phyloP scores from a whole-genome alignment of 2,888 invertebrate species.

The Aproaerema taeniolella region DNA sequence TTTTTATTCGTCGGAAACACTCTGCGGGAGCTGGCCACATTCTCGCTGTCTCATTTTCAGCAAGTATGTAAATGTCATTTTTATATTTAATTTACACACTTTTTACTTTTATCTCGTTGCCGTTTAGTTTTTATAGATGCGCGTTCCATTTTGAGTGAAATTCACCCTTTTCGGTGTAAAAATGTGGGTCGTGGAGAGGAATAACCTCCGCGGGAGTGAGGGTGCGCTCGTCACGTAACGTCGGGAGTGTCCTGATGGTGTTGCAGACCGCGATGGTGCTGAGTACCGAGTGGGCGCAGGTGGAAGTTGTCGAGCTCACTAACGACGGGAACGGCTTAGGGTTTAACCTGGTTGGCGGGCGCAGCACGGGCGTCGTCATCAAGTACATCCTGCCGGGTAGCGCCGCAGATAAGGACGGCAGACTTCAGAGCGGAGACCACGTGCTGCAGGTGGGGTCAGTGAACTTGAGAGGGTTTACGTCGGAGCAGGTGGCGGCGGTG shows the following conservation, averaged over 20 bases:
- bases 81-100: constrained; percentile 47
- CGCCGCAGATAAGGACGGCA: constrained; percentile 96
- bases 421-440: constrained; percentile 98
- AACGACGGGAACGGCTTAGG: constrained; percentile 99
- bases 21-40: constrained; percentile 65
- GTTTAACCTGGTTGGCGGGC: constrained; percentile 98
- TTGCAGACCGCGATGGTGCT: constrained; percentile 82
- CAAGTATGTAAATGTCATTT: constrained; percentile 78
- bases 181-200: constrained; percentile 41
- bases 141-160: constrained; percentile 27
- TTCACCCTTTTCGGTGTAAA: constrained; percentile 19
- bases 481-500: constrained; percentile 89
- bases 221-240: constrained; percentile 61
- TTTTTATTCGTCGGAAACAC: constrained; percentile 49
- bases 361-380: constrained; percentile 98
- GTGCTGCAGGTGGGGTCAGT: constrained; percentile 97
- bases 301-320: constrained; percentile 98
- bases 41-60: constrained; percentile 69
- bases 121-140: constrained; percentile 28
- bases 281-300: constrained; percentile 99
- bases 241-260: constrained; percentile 65
- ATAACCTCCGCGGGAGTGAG: constrained; percentile 57
- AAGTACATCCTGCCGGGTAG: constrained; percentile 98
- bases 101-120: constrained; percentile 35
- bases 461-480: constrained; percentile 96